Base-by-base conservation (phyloP, 1,140 invertebrate genomes). In the Colletes latitarsis region DNA sequence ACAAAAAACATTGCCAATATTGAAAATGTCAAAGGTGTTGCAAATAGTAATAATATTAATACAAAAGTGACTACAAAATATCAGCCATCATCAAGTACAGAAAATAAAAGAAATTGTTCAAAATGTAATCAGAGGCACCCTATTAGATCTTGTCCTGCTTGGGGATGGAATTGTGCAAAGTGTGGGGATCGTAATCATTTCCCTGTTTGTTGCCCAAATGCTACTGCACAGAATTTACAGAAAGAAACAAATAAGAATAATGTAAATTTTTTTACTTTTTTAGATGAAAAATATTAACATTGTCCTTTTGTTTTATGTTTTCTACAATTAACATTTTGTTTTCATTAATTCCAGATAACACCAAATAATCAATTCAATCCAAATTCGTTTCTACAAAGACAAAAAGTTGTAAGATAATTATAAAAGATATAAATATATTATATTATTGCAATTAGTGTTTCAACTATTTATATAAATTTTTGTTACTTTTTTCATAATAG, bases 121-220 rank as follows among this genome's bases (percentile, higher is more conserved):
- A 87, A 53, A 63, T 89, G 88, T 69, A 46, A 64, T 10, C 15
- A 2, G 19, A 15, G 3, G 0, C 88, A 89, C 78, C 30, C 66
- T 4, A 3, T 15, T 1, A 49, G 4, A 60, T 6, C 21, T 9
- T 90, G 89, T 81, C 85, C 85, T 14, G 87, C 88, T 74, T 83
- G 19, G 70, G 58, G 55, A 57, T 19, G n/a, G n/a, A 87, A 77
- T 21, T 88, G 84, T 64, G 30, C 57, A 21, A 80, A 69, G 19
- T 87, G 77, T 55, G 21, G 19, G 49, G 70, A 70, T 10, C 9
- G 52, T 4, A 19, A 88, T 88, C 84, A 86, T 10, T 86, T 30
- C 9, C 66, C 55, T 0, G 1, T 63, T 0, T 76, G 52, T 55
- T 85, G 79, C 21, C 3, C 6, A n/a, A 4, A 58, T 4, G 4